These are phyloP conservation scores for Hydra vulgaris DNA, from an alignment of 30 jellyfish, hydroid and myxozoan genomes.

Conservation along the genomic window DNA sequence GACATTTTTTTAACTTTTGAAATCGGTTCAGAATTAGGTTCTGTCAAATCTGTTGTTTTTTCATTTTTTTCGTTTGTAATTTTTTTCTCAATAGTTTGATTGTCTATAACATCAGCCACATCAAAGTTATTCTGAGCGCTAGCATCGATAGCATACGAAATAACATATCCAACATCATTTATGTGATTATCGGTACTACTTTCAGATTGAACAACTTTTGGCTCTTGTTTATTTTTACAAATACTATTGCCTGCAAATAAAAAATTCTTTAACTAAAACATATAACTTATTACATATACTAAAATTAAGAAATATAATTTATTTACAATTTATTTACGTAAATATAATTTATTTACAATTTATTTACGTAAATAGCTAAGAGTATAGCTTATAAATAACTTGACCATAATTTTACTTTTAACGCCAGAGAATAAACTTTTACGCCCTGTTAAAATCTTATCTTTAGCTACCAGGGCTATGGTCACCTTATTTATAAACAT, in stretches of 20 bases:
- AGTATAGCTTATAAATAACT: too few species aligned
- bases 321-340: too few species aligned
- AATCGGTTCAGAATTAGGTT: not conserved
- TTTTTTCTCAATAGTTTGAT: not conserved
- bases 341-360: too few species aligned
- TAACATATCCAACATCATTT: not conserved
- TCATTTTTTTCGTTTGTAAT: not conserved
- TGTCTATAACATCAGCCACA: not conserved
- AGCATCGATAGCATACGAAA: not conserved
- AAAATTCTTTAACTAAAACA: not conserved
- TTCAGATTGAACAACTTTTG: not conserved
- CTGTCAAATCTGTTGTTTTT: not conserved
- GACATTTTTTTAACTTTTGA: not conserved
- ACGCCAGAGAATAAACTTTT: too few species aligned
- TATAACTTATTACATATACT: not conserved
- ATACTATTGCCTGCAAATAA: not conserved
- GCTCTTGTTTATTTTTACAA: not conserved
- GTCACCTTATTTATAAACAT: too few species aligned
- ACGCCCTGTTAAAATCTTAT: too few species aligned
- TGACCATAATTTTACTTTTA: too few species aligned
- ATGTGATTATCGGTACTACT: not conserved
- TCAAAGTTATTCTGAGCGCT: not conserved
- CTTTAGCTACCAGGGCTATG: too few species aligned
- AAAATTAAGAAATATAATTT: too few species aligned
- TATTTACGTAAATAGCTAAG: too few species aligned